phyloP scores from a whole-genome alignment of 2,113 vertebrate species.

The Arizona elegans region DNA sequence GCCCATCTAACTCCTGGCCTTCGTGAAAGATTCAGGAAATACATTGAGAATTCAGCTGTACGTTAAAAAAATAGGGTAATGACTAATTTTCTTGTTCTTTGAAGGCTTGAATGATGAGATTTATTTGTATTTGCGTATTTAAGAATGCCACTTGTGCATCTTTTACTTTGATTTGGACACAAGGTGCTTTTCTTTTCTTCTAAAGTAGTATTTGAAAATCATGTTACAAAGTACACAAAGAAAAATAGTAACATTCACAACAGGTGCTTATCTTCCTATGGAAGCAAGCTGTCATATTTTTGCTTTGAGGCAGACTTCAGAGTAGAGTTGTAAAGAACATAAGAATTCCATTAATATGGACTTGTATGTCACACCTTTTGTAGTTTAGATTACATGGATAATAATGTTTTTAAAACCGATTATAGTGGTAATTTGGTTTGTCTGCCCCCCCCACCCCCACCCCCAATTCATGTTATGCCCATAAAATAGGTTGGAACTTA shows the following conservation, averaged over 20 bases:
- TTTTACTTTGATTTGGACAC: not conserved
- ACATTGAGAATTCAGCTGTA: not conserved
- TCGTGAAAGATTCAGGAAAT: not conserved
- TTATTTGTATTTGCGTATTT: not conserved
- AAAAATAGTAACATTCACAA: not conserved
- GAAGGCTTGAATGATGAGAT: not conserved
- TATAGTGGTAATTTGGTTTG: not conserved
- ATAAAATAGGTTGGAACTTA: not conserved
- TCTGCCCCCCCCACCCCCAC: accelerated
- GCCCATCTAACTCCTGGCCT: not conserved
- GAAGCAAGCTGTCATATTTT: not conserved
- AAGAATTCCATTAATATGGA: not conserved
- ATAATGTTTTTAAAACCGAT: not conserved
- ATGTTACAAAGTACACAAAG: not conserved
- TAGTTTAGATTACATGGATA: not conserved
- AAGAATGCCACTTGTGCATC: not conserved
- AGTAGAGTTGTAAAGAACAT: not conserved
- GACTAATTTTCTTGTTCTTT: not conserved
- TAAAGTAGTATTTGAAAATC: not conserved
- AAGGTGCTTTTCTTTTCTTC: not conserved
- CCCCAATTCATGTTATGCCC: not conserved
- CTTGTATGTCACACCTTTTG: not conserved
- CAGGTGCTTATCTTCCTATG: not conserved
- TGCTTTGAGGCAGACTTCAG: not conserved
- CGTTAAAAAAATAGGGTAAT: not conserved